These are phyloP conservation scores for Timandra comae DNA, from an alignment of 2,888 invertebrate species.

Conservation along the genomic window DNA sequence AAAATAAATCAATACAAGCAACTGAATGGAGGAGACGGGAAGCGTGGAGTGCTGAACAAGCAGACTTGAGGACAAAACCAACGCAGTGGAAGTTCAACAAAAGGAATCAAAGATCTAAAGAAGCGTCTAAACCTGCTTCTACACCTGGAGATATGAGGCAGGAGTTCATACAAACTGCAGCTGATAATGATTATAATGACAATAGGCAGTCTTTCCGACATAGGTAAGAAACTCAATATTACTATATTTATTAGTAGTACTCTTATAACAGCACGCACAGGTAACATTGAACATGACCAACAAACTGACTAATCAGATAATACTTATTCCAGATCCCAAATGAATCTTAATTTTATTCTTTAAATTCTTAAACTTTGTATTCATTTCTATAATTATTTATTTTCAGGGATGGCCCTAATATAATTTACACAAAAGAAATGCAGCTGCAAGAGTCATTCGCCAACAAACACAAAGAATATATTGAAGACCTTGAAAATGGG, in stretches of 20 bases:
- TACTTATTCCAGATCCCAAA: too few species aligned
- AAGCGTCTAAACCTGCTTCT: constrained; percentile 67
- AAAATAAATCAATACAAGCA: constrained; percentile 86
- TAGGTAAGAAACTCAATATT: constrained; percentile 49
- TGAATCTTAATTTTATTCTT: background rate
- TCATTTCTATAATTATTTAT: too few species aligned
- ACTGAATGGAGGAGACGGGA: constrained; percentile 87
- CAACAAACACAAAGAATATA: constrained; percentile 74
- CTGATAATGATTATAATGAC: constrained; percentile 66
- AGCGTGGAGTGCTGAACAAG: constrained; percentile 90
- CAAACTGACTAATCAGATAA: too few species aligned
- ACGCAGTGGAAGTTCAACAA: constrained; percentile 86
- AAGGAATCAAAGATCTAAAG: constrained; percentile 74
- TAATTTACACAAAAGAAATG: constrained; percentile 76
- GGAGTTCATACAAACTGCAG: constrained; percentile 66
- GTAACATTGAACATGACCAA: too few species aligned
- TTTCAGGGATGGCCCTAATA: constrained; percentile 72
- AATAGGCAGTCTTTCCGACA: constrained; percentile 58
- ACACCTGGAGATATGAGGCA: constrained; percentile 65
- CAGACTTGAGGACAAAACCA: constrained; percentile 80
- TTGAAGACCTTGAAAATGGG: constrained; percentile 78
- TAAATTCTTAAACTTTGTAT: background rate
- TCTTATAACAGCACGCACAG: background rate
- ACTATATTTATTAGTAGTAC: constrained; percentile 1
- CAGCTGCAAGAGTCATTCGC: constrained; percentile 66